Base-by-base conservation (phyloP, 2,113 vertebrate genomes). In the Calonectris borealis region DNA sequence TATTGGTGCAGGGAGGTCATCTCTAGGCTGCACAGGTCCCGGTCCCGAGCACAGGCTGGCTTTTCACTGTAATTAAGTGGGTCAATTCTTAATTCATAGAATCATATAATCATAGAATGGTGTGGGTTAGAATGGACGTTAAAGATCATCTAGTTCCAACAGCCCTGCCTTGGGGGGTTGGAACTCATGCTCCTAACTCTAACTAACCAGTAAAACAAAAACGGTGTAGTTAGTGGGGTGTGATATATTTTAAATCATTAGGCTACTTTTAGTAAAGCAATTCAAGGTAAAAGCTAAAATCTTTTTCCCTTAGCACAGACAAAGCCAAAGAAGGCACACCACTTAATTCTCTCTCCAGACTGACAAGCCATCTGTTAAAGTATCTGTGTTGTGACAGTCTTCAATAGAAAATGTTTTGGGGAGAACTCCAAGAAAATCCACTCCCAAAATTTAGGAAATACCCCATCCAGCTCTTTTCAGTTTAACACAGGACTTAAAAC, bases 321-420 rank as follows among this genome's bases (percentile, higher is more conserved):
- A 81, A 93, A 90, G 86, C 60, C 46, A 3, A 10, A 54, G 34
- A 34, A 46, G 57, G 58, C 49, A 29, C 34, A 38, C 4, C 31
- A 38, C 58, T 79, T 72, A 57, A 87, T 93, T 95, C 51, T 64
- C 8, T 71, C 29, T 77, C 22, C 58, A 85, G 75, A 65, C 0
- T 66, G 81, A 62, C 58, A 91, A 16, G 65, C 54, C 82, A 83
- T 94, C 84, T 93, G 87, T 57, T 76, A 10, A 72, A 95, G 73
- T 76, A 29, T 84, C 77, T 86, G 36, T 90, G 58, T 83, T 92
- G 65, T 88, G 90, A 92, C 92, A 96, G 55, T 32, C 78, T 66
- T 66, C 62, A 55, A 3, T 40, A n/a, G 62, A 71, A 90, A 72
- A 79, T 62, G 14, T 44, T 93, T 38, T 57, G n/a, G 54, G 51